Base-by-base conservation (phyloP, 2,797 vertebrate species). In the Babyrousa celebensis region DNA sequence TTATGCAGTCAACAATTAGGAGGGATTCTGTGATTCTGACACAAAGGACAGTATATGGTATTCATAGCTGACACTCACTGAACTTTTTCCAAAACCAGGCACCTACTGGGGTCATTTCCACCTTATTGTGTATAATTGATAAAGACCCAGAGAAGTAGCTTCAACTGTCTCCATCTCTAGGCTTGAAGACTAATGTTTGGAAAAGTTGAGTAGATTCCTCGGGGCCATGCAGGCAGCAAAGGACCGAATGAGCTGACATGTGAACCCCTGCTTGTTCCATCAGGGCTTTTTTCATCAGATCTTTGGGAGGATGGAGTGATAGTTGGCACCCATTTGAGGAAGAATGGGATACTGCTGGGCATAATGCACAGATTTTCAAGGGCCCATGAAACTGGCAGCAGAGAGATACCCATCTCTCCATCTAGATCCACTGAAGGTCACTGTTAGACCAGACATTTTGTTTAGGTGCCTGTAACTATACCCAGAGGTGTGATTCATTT, bases 1-100 rank as follows among this genome's bases (percentile, higher is more conserved):
- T 68, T 56, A 40, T 11, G 12, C 1, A 63, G 40, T 40, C 15
- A 18, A 91, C 15, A 18, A 91, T 52, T 4, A 74, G 23, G 63
- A 20, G 17, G 17, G 54, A 80, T 2, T n/a, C 21, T 32, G 21
- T 23, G 32, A 63, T 10, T 9, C 14, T 6, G n/a, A 62, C 7
- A 6, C 0, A 0, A 12, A 40, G 12, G 36, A 23, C 56, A 27
- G 23, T 23, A 18, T 17, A 40, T 2, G 21, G 32, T 27, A 27
- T 40, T 40, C 20, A 15, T 11, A 60, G 32, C 25, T 63, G 74
- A 21, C 74, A 40, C n/a, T 63, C 4, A 93, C 40, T 0, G 1
- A 63, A 48, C 14, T 14, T 10, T 36, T 63, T 10, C n/a, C 6
- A 48, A 79, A 14, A 60, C 40, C 23, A 15, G n/a, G 40, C 58